phyloP scores from a whole-genome alignment of 1,140 invertebrate species.

The Acyrthosiphon pisum region DNA sequence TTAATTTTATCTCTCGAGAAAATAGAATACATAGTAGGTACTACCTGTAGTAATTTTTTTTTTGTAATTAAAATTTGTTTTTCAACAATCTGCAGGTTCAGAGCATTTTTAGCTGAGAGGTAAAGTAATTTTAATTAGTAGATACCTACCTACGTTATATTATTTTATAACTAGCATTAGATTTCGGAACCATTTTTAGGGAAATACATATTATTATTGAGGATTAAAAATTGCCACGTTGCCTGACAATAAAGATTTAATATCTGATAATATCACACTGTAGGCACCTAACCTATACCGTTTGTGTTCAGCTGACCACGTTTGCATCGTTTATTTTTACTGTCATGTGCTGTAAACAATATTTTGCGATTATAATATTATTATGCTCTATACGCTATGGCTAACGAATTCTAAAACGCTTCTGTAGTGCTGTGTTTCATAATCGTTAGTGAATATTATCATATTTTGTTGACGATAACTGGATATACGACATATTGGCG shows the following conservation, averaged over 20 bases:
- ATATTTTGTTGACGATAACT: neutral
- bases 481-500: conserved; percentile 13
- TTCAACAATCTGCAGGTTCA: neutral
- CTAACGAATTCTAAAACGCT: neutral
- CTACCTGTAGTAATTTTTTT: neutral
- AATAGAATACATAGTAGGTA: neutral
- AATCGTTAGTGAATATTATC: neutral
- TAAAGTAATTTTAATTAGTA: neutral
- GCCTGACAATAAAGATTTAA: conserved; percentile 29
- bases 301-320: conserved; percentile 37
- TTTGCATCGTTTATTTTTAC: conserved; percentile 31
- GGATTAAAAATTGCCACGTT: neutral
- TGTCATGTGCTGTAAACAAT: neutral
- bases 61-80: neutral
- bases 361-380: neutral
- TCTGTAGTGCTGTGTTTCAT: neutral
- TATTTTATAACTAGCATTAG: neutral
- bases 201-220: neutral
- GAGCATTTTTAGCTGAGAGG: neutral
- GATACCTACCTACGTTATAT: neutral
- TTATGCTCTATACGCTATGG: neutral
- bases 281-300: neutral
- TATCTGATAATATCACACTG: neutral
- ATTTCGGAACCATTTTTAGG: neutral
- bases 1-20: neutral